Conservation (phyloP, 2,113 vertebrate genomes). For the Cephalopterus ornatus region DNA sequence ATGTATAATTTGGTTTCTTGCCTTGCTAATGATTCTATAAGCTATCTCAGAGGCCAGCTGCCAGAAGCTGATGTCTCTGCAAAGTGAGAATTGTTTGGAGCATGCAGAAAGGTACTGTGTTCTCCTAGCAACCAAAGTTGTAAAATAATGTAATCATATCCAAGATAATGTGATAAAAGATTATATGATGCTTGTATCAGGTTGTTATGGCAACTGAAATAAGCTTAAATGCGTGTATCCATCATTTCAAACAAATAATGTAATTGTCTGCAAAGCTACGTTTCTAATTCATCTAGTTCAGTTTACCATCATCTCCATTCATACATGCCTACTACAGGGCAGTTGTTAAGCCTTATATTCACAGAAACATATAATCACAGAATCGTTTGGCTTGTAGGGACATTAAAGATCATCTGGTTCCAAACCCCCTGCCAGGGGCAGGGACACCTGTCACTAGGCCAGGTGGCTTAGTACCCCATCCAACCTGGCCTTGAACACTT, state of each 20-base stretch:
- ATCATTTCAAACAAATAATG: constrained; percentile 51
- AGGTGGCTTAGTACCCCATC: not conserved
- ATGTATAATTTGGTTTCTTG: not conserved
- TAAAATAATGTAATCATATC: constrained; percentile 56
- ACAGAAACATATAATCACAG: not conserved
- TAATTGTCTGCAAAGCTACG: constrained; percentile 22
- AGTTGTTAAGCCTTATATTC: not conserved
- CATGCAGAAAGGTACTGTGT: not conserved
- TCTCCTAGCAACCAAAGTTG: constrained; percentile 60
- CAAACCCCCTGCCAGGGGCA: not conserved
- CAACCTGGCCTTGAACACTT: not conserved
- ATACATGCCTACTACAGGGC: not conserved
- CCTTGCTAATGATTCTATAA: not conserved
- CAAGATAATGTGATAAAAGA: constrained; percentile 55
- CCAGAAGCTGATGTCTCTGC: constrained; percentile 23
- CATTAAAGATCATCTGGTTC: not conserved
- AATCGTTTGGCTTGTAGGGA: not conserved
- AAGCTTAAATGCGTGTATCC: not conserved
- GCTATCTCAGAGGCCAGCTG: not conserved
- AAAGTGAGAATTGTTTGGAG: constrained; percentile 22
- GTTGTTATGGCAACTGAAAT: constrained; percentile 60
- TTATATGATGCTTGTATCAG: constrained; percentile 12
- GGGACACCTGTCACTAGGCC: not conserved
- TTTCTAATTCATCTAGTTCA: constrained; percentile 44
- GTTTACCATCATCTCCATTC: not conserved